phyloP scores from a whole-genome alignment of 1,140 invertebrate species.

The Drosophila jambulina region DNA sequence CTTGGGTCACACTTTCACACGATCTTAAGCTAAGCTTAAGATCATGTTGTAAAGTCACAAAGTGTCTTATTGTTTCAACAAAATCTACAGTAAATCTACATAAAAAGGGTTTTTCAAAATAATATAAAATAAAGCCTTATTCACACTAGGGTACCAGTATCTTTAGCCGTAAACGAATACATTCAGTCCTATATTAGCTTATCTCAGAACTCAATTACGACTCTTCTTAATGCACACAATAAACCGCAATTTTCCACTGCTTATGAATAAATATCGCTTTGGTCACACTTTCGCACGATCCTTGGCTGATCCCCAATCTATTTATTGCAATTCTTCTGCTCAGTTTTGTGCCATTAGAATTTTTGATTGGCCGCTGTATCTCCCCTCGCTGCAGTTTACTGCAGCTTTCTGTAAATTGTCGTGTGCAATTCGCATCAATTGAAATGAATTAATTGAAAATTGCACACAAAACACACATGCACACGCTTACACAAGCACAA shows the following conservation, averaged over 20 bases:
- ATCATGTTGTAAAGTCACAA: neutral
- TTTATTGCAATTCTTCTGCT: slow-evolving; percentile 8
- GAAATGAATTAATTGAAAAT: slow-evolving; percentile 75
- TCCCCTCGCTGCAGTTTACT: slow-evolving; percentile 34
- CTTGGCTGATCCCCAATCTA: slow-evolving; percentile 17
- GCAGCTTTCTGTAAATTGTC: slow-evolving; percentile 45
- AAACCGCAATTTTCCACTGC: neutral
- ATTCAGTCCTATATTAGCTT: neutral
- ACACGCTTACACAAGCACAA: slow-evolving; percentile 1
- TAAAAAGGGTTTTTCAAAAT: neutral
- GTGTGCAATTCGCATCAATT: slow-evolving; percentile 74
- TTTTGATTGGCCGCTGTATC: slow-evolving; percentile 64
- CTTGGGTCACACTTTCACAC: slow-evolving; percentile 72
- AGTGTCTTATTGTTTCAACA: neutral
- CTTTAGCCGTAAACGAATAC: neutral
- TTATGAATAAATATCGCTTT: slow-evolving; percentile 1
- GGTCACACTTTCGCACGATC: slow-evolving; percentile 29
- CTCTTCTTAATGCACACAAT: neutral
- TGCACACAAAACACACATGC: slow-evolving; percentile 52
- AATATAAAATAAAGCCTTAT: neutral
- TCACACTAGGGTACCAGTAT: neutral
- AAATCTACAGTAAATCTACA: neutral
- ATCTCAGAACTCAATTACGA: neutral
- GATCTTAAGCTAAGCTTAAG: slow-evolving; percentile 20
- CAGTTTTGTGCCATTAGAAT: slow-evolving; percentile 61